Conservation (phyloP, 2,797 vertebrate genomes). For the Sebastes minor region DNA sequence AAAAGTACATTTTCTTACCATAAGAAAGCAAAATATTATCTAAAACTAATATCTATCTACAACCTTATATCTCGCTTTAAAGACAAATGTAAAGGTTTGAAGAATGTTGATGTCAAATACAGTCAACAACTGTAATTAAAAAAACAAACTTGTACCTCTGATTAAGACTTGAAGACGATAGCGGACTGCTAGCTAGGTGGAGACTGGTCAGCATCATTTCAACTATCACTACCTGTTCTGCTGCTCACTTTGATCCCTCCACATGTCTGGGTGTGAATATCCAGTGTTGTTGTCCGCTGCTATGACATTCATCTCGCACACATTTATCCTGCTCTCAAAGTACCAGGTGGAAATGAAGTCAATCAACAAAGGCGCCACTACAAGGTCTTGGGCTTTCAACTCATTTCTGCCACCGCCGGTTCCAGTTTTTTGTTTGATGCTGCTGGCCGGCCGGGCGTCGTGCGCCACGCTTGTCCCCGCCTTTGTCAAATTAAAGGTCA, state of each 20-base stretch:
- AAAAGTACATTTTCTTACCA: accelerated
- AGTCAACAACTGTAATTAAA: no score
- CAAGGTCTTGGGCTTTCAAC: constrained; percentile 58
- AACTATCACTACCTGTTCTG: constrained; percentile 9
- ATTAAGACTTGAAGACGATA: constrained; percentile 16
- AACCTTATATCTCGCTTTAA: accelerated
- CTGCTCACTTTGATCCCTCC: constrained; percentile 25
- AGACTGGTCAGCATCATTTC: constrained; percentile 8
- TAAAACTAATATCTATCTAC: no score
- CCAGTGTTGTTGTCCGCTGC: not conserved
- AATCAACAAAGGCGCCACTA: constrained; percentile 49
- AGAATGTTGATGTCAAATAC: no score
- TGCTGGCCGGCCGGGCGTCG: constrained; percentile 30
- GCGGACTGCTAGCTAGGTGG: not conserved
- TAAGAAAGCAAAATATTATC: no score
- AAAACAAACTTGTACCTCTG: not conserved
- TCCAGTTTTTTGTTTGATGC: constrained; percentile 62
- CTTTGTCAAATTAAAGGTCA: constrained; percentile 80
- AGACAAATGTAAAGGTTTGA: no score
- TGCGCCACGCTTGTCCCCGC: constrained; percentile 52
- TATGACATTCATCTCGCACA: constrained; percentile 34
- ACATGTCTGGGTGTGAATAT: constrained; percentile 3
- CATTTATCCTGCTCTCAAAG: constrained; percentile 47
- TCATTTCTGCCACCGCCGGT: constrained; percentile 35
- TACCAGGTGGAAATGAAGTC: constrained; percentile 56